Conservation (phyloP, 2,797 vertebrate genomes). For the Holocentrus rufus region DNA sequence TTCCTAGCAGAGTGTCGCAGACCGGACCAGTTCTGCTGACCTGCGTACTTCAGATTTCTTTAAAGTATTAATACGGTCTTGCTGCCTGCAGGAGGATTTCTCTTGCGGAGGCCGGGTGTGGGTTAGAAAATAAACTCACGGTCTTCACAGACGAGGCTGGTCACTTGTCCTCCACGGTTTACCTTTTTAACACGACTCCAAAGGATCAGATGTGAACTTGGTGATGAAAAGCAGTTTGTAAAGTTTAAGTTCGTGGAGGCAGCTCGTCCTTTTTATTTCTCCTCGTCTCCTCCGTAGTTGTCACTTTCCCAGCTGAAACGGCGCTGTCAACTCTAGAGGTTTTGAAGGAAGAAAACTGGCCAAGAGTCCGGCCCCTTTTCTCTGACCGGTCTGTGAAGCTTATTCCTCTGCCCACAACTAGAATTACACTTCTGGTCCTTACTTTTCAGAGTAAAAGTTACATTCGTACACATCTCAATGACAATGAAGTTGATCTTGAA, state of each 20-base stretch:
- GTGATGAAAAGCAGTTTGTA: background rate
- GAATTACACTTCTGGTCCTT: conserved; percentile 15
- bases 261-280: background rate
- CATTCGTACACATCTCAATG: too few relatives aligned
- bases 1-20: conserved; percentile 21
- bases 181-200: conserved; percentile 10
- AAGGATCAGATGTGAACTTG: background rate
- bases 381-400: conserved; percentile 20
- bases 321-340: conserved; percentile 56
- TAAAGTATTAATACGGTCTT: background rate
- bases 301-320: conserved; percentile 52
- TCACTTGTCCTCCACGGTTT: conserved; percentile 32
- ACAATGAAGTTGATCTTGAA: too few relatives aligned
- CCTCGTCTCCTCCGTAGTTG: background rate
- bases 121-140: background rate
- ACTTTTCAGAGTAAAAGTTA: conserved; percentile 20
- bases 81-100: background rate
- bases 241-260: background rate
- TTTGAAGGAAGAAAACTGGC: conserved; percentile 74
- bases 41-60: background rate
- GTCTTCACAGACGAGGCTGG: conserved; percentile 8
- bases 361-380: conserved; percentile 69
- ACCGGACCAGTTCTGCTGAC: conserved; percentile 3
- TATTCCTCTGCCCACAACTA: too few relatives aligned
- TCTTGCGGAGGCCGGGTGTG: background rate